These are phyloP conservation scores for Odontamblyopus lacepedii DNA, from an alignment of 2,797 vertebrate genomes.

Conservation along the genomic window DNA sequence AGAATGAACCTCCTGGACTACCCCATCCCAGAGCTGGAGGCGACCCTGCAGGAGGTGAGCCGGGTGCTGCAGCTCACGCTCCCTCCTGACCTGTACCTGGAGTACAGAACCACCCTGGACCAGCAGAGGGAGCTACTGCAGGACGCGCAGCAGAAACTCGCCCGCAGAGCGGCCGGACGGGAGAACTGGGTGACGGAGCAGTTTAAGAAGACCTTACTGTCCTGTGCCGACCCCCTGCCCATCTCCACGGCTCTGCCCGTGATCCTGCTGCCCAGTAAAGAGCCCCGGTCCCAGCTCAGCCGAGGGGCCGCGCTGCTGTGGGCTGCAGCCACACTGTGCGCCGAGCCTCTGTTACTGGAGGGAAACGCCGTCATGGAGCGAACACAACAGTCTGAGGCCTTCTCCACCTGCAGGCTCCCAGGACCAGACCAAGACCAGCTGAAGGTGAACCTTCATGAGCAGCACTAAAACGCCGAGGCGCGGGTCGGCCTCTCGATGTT, in stretches of 20 bases:
- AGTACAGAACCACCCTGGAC: constrained; percentile 66
- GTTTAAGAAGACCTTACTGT: constrained; percentile 77
- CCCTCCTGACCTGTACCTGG: constrained; percentile 66
- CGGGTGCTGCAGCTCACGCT: constrained; percentile 80
- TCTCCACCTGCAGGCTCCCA: constrained; percentile 76
- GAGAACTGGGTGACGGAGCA: constrained; percentile 83
- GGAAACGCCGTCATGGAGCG: constrained; percentile 69
- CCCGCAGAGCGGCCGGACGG: constrained; percentile 34
- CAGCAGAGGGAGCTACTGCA: constrained; percentile 69
- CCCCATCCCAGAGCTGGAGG: constrained; percentile 76
- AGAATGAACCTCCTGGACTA: constrained; percentile 78
- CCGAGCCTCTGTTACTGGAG: constrained; percentile 73
- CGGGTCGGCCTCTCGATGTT: not conserved
- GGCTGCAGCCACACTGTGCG: constrained; percentile 77
- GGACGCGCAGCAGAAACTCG: constrained; percentile 60
- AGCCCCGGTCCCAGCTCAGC: constrained; percentile 62
- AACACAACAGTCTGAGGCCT: constrained; percentile 80
- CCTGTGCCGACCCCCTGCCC: constrained; percentile 71
- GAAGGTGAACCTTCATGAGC: constrained; percentile 60
- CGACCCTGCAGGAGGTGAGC: constrained; percentile 74
- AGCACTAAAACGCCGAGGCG: not conserved
- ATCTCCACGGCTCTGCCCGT: constrained; percentile 76
- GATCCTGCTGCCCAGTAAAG: constrained; percentile 68
- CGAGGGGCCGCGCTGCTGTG: constrained; percentile 77
- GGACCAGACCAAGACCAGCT: constrained; percentile 74